Evolutionary conservation across 2,797 vertebrate genomes (phyloP).

Genomic region (Paedocypris micromegethes): DNA sequence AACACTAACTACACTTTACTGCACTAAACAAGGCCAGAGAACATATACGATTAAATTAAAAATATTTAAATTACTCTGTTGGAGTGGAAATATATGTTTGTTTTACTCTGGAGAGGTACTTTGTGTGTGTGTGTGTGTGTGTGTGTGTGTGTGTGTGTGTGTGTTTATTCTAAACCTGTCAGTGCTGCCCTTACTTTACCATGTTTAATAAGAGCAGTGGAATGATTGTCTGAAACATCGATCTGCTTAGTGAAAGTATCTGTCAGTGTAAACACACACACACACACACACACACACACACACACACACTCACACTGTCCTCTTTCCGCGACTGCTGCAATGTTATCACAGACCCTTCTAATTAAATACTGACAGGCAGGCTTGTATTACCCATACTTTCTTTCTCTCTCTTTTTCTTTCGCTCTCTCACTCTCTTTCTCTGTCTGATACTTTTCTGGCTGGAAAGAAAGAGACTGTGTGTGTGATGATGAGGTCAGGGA

Average conservation of each 20-base stretch:
- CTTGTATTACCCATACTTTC: constrained; percentile 29
- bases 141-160: constrained; percentile 7
- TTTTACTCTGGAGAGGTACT: no score
- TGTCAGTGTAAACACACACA: constrained; percentile 15
- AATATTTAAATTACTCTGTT: no score
- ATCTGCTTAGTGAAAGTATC: constrained; percentile 39
- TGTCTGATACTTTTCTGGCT: not conserved
- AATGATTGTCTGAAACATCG: constrained; percentile 40
- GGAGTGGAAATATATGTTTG: no score
- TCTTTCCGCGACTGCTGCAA: constrained; percentile 27
- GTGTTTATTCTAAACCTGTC: not conserved
- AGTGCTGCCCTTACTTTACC: constrained; percentile 25
- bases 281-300: constrained; percentile 2
- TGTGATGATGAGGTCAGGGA: not conserved
- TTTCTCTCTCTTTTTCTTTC: constrained; percentile 3
- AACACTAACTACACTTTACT: not conserved
- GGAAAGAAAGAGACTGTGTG: constrained; percentile 6
- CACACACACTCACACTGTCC: not conserved
- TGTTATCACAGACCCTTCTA: constrained; percentile 31
- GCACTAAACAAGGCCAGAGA: not conserved
- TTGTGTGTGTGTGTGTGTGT: not conserved
- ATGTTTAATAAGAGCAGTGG: constrained; percentile 44
- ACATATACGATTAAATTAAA: not conserved
- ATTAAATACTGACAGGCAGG: constrained; percentile 43
- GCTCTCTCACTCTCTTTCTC: constrained; percentile 2